Percentiles rank a stretch among this genome's conserved stretches.
These are phyloP conservation scores for Noctua janthe DNA, from an alignment of 2,888 invertebrate species.

Conservation along the genomic window DNA sequence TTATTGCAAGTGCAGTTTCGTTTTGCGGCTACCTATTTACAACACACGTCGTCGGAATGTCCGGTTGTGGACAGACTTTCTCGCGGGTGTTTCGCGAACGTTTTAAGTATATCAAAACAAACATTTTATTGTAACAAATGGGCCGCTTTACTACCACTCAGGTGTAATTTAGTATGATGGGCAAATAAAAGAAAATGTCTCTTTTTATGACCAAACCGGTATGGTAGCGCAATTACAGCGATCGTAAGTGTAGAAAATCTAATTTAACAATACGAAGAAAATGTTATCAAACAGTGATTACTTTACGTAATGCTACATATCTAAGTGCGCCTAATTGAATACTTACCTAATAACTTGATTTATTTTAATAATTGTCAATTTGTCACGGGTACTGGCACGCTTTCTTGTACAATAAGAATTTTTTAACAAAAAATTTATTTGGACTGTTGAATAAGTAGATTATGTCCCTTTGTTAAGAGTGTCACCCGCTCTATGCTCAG, in stretches of 20 bases:
- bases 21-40: slow-evolving; percentile 83
- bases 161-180: slow-evolving; percentile 14
- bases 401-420: slow-evolving; percentile 40
- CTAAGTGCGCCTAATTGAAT: slow-evolving; percentile 41
- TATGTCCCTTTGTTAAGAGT: slow-evolving; percentile 13
- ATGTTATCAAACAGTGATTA: slow-evolving; percentile 33
- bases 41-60: slow-evolving; percentile 78
- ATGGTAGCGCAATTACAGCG: slow-evolving; percentile 5
- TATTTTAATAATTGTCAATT: slow-evolving; percentile 49
- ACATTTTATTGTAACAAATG: slow-evolving; percentile 53
- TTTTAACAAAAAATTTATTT: slow-evolving; percentile 30
- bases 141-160: neutral
- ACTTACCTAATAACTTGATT: slow-evolving; percentile 52
- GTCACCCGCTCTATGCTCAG: slow-evolving; percentile 33
- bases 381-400: slow-evolving; percentile 39
- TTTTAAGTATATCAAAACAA: slow-evolving; percentile 66
- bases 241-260: slow-evolving; percentile 21
- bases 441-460: slow-evolving; percentile 28
- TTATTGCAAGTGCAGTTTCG: slow-evolving; percentile 82
- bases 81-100: slow-evolving; percentile 74
- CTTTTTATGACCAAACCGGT: slow-evolving; percentile 14
- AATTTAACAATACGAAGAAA: slow-evolving; percentile 43
- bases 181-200: slow-evolving; percentile 31
- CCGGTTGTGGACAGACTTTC: slow-evolving; percentile 79
- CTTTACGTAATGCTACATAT: slow-evolving; percentile 41